Conservation (phyloP, 2,113 vertebrate genomes). For the Malaclemys terrapin region DNA sequence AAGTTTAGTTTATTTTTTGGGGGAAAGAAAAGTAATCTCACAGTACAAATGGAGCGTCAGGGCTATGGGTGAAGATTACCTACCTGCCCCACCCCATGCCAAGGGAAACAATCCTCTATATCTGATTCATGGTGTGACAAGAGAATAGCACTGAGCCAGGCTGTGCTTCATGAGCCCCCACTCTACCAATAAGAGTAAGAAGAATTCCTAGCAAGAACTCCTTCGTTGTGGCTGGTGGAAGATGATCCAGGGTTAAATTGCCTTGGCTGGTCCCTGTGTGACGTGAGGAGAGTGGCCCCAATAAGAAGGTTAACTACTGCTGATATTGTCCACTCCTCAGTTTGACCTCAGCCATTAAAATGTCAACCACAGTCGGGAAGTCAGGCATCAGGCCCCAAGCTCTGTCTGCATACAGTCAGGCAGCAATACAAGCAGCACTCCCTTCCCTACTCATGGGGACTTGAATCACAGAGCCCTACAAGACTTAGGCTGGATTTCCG, state of each 20-base stretch:
- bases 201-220: neutral
- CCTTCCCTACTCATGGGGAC: neutral
- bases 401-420: accelerated
- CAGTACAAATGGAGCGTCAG: neutral
- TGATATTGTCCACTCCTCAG: neutral
- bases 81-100: accelerated
- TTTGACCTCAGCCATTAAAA: neutral
- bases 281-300: neutral
- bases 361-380: neutral
- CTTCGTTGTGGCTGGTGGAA: accelerated
- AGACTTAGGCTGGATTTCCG: accelerated
- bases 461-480: neutral
- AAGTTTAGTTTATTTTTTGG: neutral
- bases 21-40: neutral
- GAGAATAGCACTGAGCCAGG: neutral
- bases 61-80: neutral
- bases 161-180: neutral
- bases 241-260: neutral
- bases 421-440: accelerated
- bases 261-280: neutral
- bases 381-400: accelerated
- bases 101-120: neutral
- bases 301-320: neutral
- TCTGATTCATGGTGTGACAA: neutral
- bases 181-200: neutral